phyloP scores from a whole-genome alignment of 2,113 vertebrate species.

The Dromaius novaehollandiae region DNA sequence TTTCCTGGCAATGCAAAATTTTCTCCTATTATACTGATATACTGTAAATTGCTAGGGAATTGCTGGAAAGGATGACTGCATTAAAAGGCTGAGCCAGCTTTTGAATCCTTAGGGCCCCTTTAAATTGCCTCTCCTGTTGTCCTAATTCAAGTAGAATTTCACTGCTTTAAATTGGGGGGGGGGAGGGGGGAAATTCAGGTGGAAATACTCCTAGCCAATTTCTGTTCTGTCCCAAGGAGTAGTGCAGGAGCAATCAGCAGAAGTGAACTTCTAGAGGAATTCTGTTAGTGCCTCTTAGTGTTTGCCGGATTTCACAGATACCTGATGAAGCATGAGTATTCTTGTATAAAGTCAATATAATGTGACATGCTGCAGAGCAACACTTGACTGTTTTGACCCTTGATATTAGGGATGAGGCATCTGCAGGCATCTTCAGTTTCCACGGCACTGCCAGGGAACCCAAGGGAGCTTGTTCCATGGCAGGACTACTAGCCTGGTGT shows the following conservation, averaged over 20 bases:
- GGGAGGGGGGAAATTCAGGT: background rate
- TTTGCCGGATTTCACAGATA: background rate
- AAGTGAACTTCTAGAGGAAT: slow-evolving; percentile 32
- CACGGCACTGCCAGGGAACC: background rate
- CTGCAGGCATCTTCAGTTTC: background rate
- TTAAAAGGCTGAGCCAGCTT: background rate
- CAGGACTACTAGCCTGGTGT: background rate
- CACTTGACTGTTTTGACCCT: background rate
- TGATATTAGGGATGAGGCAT: background rate
- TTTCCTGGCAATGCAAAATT: background rate
- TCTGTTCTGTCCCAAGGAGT: slow-evolving; percentile 3
- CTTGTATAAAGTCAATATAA: slow-evolving; percentile 5
- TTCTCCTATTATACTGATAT: background rate
- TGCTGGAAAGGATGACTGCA: background rate
- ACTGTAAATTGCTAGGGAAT: slow-evolving; percentile 42
- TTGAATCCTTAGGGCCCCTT: slow-evolving; percentile 16
- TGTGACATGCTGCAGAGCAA: background rate
- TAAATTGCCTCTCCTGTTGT: slow-evolving; percentile 36
- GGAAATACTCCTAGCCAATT: slow-evolving; percentile 10
- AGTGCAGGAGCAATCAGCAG: slow-evolving; percentile 16
- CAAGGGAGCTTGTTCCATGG: background rate
- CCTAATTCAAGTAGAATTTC: slow-evolving; percentile 55
- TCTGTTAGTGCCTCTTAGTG: slow-evolving; percentile 29
- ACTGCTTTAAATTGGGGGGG: slow-evolving; percentile 10
- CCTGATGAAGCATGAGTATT: background rate